A percentile compares a stretch with the other conserved stretches of the same genome.
Conservation (phyloP, 2,113 vertebrate species). For the Procavia capensis region DNA sequence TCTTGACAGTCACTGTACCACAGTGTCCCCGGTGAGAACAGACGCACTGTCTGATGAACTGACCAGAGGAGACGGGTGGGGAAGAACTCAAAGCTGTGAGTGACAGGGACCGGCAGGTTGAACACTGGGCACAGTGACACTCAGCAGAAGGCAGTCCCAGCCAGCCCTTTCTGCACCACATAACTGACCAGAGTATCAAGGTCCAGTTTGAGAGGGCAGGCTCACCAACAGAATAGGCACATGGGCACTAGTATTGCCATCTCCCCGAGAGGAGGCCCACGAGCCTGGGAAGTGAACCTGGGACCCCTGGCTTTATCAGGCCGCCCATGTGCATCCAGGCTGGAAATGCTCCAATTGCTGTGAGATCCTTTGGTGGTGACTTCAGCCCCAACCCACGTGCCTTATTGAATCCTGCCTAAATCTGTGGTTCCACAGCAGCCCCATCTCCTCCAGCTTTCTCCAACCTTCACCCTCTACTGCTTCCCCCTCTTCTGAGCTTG, state of each 20-base stretch:
- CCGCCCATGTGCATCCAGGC: background rate
- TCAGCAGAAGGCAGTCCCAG: background rate
- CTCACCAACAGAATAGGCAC: background rate
- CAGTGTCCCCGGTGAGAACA: background rate
- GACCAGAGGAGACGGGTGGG: background rate
- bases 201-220: background rate
- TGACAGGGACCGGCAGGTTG: background rate
- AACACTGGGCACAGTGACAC: background rate
- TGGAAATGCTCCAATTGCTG: rapidly evolving
- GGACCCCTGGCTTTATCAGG: background rate
- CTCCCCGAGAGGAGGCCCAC: background rate
- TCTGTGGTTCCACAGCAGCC: background rate
- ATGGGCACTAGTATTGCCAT: rapidly evolving
- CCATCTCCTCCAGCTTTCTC: background rate
- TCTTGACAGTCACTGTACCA: background rate
- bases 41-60: background rate
- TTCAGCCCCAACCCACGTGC: background rate
- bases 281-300: background rate
- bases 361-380: background rate
- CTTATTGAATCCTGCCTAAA: background rate
- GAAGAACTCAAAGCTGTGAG: background rate
- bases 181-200: background rate
- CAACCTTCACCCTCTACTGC: background rate
- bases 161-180: background rate
- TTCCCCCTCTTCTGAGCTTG: background rate